Conservation (phyloP, 92 coral and sea anemone genomes). For the Siderastrea siderea region DNA sequence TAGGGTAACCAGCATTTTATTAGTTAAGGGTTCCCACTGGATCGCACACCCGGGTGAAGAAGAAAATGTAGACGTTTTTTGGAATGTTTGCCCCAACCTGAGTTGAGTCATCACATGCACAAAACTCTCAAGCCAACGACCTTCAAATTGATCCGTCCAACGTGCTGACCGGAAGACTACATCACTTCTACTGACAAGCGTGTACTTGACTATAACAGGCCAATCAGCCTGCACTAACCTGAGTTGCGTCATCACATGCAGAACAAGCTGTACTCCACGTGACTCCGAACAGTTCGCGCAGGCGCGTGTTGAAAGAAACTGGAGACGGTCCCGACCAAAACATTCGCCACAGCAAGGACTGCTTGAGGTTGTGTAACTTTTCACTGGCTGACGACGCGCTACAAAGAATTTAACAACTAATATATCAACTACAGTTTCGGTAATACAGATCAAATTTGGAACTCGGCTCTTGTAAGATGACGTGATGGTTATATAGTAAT, state of each 20-base stretch:
- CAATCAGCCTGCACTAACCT: conserved; percentile 34
- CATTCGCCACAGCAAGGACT: conserved; percentile 71
- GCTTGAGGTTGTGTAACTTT: conserved; percentile 8
- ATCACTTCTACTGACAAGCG: not conserved
- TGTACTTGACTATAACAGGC: not conserved
- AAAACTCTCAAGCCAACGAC: too few species aligned
- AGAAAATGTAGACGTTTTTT: too few species aligned
- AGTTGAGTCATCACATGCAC: too few species aligned
- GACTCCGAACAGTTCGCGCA: conserved; percentile 74
- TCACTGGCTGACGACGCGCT: conserved; percentile 32
- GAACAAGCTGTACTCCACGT: conserved; percentile 67
- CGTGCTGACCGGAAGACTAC: too few species aligned
- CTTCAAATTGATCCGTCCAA: too few species aligned
- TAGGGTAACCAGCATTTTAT: too few species aligned
- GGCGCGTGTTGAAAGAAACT: conserved; percentile 59
- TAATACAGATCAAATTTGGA: too few species aligned
- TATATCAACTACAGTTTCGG: not conserved
- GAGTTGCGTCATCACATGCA: conserved; percentile 39
- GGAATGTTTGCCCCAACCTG: too few species aligned
- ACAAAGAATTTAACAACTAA: not conserved
- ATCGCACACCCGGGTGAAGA: too few species aligned
- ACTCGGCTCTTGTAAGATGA: too few species aligned
- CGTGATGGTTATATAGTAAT: too few species aligned
- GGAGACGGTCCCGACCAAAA: conserved; percentile 71
- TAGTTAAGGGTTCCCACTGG: too few species aligned